phyloP scores from a whole-genome alignment of 1,140 invertebrate genomes.

The Cydia amplana region DNA sequence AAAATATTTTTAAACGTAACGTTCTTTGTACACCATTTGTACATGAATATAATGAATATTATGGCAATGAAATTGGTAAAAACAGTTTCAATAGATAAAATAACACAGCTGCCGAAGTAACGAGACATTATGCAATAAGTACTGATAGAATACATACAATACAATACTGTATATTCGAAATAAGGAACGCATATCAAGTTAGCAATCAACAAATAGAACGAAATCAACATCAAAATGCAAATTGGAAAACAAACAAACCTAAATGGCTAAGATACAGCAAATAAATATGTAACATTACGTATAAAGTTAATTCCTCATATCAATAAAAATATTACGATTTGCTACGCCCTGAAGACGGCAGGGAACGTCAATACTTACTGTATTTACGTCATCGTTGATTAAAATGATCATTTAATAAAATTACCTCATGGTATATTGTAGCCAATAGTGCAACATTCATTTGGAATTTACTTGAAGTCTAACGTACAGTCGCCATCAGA shows the following conservation, averaged over 20 bases:
- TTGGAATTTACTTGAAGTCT: no score
- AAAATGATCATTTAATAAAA: no score
- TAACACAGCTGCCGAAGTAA: constrained; percentile 10
- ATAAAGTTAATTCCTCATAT: background rate
- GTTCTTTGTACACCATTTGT: constrained; percentile 44
- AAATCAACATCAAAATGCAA: background rate
- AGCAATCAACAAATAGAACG: background rate
- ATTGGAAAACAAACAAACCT: background rate
- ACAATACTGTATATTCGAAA: background rate
- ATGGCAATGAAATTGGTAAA: constrained; percentile 42
- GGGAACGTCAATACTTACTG: background rate
- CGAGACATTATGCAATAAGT: background rate
- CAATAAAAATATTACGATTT: background rate
- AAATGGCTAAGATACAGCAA: constrained; percentile 41
- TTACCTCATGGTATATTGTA: no score
- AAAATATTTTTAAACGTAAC: constrained; percentile 11
- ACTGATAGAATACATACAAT: background rate
- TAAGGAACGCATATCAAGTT: background rate
- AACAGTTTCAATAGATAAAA: constrained; percentile 8
- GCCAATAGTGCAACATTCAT: no score
- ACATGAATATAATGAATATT: constrained; percentile 39
- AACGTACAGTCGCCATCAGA: no score
- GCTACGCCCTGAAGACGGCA: background rate
- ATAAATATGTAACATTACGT: background rate
- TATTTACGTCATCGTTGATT: no score